Evolutionary conservation across 2,113 vertebrate species (phyloP).

Genomic region (Coturnix japonica): DNA sequence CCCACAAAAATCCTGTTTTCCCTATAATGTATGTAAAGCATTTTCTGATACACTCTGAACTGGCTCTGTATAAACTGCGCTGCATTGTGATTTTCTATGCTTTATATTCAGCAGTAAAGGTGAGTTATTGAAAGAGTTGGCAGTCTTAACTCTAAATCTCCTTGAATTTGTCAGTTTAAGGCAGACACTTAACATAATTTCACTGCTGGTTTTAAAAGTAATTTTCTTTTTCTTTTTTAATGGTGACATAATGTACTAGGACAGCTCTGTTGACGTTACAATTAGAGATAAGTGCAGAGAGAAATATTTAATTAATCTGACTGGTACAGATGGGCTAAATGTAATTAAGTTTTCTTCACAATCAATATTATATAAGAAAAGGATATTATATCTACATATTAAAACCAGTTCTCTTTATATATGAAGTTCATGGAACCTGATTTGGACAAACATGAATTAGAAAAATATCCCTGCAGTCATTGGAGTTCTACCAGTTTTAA

Average conservation of each 20-base stretch:
- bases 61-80: neutral
- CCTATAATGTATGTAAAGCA: neutral
- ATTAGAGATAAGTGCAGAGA: conserved; percentile 59
- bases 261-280: conserved; percentile 66
- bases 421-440: neutral
- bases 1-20: neutral
- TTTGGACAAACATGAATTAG: neutral
- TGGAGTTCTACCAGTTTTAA: neutral
- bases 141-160: conserved; percentile 66
- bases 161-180: conserved; percentile 65
- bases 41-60: conserved; percentile 22
- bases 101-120: conserved; percentile 41
- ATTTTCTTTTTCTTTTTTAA: conserved; percentile 68
- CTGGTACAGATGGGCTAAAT: conserved; percentile 45
- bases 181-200: conserved; percentile 61
- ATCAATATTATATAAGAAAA: conserved; percentile 37
- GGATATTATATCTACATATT: conserved; percentile 36
- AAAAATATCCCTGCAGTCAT: neutral
- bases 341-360: conserved; percentile 58
- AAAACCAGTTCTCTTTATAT: conserved; percentile 4
- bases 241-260: conserved; percentile 39
- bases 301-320: conserved; percentile 64
- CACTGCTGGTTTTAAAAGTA: conserved; percentile 60
- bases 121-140: conserved; percentile 57
- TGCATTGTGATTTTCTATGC: conserved; percentile 2